Base-by-base conservation (phyloP, 2,797 vertebrate genomes). In the Taenioides sp. region DNA sequence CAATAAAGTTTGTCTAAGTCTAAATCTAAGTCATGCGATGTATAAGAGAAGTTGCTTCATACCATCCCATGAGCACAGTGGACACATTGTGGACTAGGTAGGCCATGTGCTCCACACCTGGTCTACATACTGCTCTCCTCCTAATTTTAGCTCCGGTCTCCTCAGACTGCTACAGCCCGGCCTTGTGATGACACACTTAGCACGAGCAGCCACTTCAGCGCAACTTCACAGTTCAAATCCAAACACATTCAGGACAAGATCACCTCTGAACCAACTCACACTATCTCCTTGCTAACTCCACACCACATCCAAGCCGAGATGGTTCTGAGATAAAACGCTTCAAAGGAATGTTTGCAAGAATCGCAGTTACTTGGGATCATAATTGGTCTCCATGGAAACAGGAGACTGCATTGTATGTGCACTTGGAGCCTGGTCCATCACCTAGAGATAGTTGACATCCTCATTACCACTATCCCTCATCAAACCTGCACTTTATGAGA, bases 321-420 rank as follows among this genome's bases (percentile, higher is more conserved):
- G 83, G 22, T 62, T 79, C 3, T 9, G 25, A 75, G 66, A 63
- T 50, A 67, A 69, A 71, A 34, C 28, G 52, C 49, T 83, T 75
- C n/a, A 67, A 22, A 74, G 57, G 70, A 77, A 78, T 76, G 72
- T 79, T 79, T 88, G 76, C 72, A 67, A 78, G 77, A 72, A 52
- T 70, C 62, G 60, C 62, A 80, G 74, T 55, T 75, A 73, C 75
- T 70, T 67, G 70, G 74, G 78, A 88, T 84, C 70, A 76, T 70
- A 83, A 76, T 79, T 75, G 72, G 86, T 93, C 85, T 88, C 89
- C 89, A 91, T 91, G 87, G 92, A 92, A 93, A 93, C 91, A 87
- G 80, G 70, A 79, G 80, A 55, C 83, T 73, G 84, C 75, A 70
- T 79, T 79, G 74, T 84, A 72, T 83, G 71, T 84, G 73, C 76